Evolutionary conservation across 2,113 vertebrate species (phyloP), one percentile per base, ranked within the genome.

Genomic region (Plectropomus leopardus): DNA sequence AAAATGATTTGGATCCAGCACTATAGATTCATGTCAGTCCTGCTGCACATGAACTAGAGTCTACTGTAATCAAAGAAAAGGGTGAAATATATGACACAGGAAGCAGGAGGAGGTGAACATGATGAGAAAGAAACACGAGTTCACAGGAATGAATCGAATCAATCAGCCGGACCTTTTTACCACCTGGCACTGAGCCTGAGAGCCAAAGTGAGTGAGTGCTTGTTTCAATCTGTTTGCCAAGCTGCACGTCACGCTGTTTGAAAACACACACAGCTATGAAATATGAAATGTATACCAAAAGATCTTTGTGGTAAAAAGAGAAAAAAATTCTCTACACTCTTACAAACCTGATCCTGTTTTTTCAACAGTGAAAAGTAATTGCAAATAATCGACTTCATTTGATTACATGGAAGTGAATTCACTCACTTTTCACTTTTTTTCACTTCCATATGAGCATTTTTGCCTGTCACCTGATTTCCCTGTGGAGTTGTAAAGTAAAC

Each of bases 101-200:
- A 48, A 5, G 32, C 19, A 11, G 5, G 5, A 42, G 40, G 44
- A 60, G 9, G 21, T 32, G 19, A 15, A 64, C 19, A 10, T 21
- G 21, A 64, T 76, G 66, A 71, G n/a, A 63, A 55, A 60, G 47
- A 7, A 16, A 42, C 15, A 44, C 4, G 15, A 53, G 63, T 73
- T 74, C 28, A 58, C 16, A 16, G 71, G 34, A 84, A 53, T 55
- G 44, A 86, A 76, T 76, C 51, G 45, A 68, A 64, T 88, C 54
- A 72, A 83, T 91, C 64, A 84, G 77, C 40, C 47, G 64, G 61
- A 76, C 63, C 63, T 45, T 48, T 80, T 78, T 80, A 77, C 54
- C 19, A 36, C 48, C 76, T 85, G 69, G 59, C 53, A 60, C 51
- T 58, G 53, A 48, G 81, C 78, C 86, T 24, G 55, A 42, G 30